phyloP scores from a whole-genome alignment of 2,888 invertebrate genomes.

The Bugulina stolonifera region DNA sequence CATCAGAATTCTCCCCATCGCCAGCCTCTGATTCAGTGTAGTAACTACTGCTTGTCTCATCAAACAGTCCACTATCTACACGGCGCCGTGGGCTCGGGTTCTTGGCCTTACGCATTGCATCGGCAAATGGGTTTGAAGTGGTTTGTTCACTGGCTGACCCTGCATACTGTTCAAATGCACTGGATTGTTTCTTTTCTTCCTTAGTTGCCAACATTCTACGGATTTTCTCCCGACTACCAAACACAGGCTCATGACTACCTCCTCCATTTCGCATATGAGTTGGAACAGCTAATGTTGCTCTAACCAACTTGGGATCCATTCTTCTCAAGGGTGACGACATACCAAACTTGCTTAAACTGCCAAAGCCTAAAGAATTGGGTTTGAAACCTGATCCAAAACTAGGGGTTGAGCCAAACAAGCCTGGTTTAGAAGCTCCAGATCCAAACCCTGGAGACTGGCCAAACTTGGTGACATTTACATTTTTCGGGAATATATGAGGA shows the following conservation, averaged over 20 bases:
- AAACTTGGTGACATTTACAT: background rate
- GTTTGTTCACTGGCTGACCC: background rate
- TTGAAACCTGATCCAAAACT: background rate
- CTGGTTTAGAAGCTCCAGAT: background rate
- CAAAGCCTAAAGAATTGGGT: background rate
- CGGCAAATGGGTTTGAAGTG: constrained; percentile 7
- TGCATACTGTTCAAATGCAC: constrained; percentile 24
- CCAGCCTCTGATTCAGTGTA: background rate
- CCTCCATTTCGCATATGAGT: background rate
- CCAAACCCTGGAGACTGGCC: constrained; percentile 1
- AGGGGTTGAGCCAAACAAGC: constrained; percentile 9
- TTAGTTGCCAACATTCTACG: background rate
- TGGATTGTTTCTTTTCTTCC: constrained; percentile 19
- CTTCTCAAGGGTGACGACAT: background rate
- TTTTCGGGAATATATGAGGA: background rate
- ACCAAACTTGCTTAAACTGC: constrained; percentile 5
- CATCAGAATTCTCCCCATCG: background rate
- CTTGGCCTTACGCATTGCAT: constrained; percentile 23
- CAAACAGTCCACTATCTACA: background rate
- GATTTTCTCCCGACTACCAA: constrained; percentile 17
- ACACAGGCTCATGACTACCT: constrained; percentile 8
- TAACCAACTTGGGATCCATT: background rate
- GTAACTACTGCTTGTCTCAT: constrained; percentile 15
- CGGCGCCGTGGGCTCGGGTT: constrained; percentile 9
- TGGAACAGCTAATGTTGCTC: background rate